phyloP scores from a whole-genome alignment of 2,888 invertebrate genomes.

The Embidobia sp. region DNA sequence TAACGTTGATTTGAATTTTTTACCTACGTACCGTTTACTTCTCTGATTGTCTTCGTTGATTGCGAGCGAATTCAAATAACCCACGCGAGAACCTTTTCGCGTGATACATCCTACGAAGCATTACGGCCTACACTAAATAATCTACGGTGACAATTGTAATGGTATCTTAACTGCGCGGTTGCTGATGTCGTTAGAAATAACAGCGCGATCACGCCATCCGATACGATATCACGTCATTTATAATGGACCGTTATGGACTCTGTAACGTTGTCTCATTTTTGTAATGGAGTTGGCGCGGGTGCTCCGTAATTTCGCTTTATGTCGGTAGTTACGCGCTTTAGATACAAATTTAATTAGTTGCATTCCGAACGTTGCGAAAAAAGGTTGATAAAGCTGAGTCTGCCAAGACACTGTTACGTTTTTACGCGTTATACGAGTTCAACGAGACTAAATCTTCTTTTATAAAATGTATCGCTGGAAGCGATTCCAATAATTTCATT shows the following conservation, averaged over 20 bases:
- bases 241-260: constrained; percentile 15
- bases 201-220: constrained; percentile 7
- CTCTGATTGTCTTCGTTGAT: neutral
- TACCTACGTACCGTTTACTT: neutral
- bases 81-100: neutral
- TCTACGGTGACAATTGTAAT: constrained; percentile 21
- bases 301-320: no score
- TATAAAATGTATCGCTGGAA: no score
- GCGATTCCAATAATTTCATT: no score
- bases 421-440: no score
- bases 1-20: neutral
- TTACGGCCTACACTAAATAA: constrained; percentile 22
- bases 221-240: constrained; percentile 25
- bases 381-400: no score
- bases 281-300: no score
- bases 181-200: constrained; percentile 23
- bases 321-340: no score
- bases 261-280: constrained; percentile 21
- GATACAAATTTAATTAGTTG: no score
- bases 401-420: no score
- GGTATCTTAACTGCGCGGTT: constrained; percentile 29
- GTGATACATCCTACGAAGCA: neutral
- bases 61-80: neutral
- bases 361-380: no score
- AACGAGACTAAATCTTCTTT: no score